Conservation (phyloP, 2,797 vertebrate species). For the Potorous gilbertii region DNA sequence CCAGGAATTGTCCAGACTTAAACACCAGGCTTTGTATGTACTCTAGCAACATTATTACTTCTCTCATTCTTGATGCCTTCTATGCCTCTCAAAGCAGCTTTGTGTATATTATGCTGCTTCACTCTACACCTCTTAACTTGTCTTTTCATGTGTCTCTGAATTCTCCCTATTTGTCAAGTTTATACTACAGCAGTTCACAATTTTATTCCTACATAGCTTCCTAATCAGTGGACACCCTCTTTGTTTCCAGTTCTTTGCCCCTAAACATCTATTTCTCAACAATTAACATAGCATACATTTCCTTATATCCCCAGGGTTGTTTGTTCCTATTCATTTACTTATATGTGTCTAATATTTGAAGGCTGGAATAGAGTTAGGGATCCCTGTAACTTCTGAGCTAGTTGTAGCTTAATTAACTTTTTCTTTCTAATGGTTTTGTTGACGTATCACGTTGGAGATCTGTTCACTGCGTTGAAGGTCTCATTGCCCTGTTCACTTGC, state of each 20-base stretch:
- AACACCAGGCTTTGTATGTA: neutral
- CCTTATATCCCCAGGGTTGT: neutral
- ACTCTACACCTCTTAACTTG: neutral
- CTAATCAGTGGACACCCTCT: neutral
- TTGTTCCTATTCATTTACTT: neutral
- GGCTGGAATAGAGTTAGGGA: neutral
- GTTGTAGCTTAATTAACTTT: neutral
- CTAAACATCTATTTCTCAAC: neutral
- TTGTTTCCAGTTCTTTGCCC: neutral
- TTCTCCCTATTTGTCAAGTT: neutral
- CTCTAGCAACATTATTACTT: neutral
- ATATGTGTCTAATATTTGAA: neutral
- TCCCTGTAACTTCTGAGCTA: neutral
- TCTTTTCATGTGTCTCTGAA: neutral
- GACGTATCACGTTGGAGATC: neutral
- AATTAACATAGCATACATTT: neutral
- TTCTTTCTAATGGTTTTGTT: neutral
- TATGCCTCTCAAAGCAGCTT: neutral
- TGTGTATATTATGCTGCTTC: neutral
- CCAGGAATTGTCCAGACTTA: neutral
- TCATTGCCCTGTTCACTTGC: neutral
- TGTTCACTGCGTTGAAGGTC: neutral
- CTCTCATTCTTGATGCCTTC: neutral
- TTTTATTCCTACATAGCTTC: neutral
- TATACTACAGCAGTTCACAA: neutral